Base-by-base conservation (phyloP, 2,797 vertebrate species). In the Garrulus glandarius region DNA sequence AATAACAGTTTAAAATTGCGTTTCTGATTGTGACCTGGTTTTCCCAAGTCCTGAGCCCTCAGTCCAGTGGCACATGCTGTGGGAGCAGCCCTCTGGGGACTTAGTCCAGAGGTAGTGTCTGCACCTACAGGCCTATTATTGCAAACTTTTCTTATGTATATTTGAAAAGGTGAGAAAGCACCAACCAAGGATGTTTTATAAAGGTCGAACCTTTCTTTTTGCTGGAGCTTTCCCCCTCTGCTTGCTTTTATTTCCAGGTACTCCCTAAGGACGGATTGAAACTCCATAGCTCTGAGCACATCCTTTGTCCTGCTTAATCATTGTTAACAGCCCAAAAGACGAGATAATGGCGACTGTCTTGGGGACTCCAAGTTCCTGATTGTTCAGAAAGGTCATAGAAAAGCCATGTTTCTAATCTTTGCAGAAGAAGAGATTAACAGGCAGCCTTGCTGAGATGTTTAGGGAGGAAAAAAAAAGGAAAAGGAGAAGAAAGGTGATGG, bases 341-440 rank as follows among this genome's bases (percentile, higher is more conserved):
- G 64, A 96, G 94, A 97, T 95, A 96, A 95, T 71, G 77, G 84
- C 1, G 39, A 87, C 94, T 41, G 41, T 95, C 95, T 52, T 90
- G 77, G 93, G 80, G 72, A 86, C 89, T 96, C 83, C 67, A 81
- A 87, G 91, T 61, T 95, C 52, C 56, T 52, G 87, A 96, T 94
- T 97, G 94, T 95, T 97, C 85, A 82, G 67, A 96, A 97, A 96
- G 96, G 96, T 97, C 96, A 93, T 43, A 74, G 80, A 86, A 95
- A 95, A 95, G 85, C 84, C 44, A 91, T 30, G 20, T 79, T 89
- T 94, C 86, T 80, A 92, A 95, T 96, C 94, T 96, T 79, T 77
- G 87, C 41, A 70, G 74, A 87, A 90, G 74, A 70, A 90, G 85
- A 96, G 93, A 97, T 95, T 95, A 96, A 63, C 89, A 89, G 78